Percentiles rank a stretch among this genome's conserved stretches.
Evolutionary conservation across 1,140 invertebrate genomes (phyloP).

Genomic region (Idris sp.): DNA sequence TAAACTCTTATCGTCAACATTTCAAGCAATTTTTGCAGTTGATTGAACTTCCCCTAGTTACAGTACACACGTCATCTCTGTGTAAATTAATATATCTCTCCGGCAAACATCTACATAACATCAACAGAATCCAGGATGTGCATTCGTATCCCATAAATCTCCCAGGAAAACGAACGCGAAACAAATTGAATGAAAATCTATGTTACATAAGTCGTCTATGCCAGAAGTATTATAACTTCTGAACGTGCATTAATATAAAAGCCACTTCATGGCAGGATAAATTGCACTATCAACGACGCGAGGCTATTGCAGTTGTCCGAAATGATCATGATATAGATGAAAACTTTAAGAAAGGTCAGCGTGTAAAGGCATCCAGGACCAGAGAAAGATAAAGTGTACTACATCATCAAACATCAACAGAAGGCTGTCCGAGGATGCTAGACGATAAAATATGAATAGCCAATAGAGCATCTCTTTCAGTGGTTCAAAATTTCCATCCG

Average conservation of each 20-base stretch:
- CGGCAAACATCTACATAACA: conserved; percentile 9
- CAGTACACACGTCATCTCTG: conserved; percentile 1
- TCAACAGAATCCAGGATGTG: conserved; percentile 32
- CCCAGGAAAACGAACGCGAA: conserved; percentile 24
- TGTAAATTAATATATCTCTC: conserved; percentile 29
- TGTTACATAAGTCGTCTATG: conserved; percentile 42
- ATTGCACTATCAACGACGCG: conserved; percentile 33
- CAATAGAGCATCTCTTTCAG: conserved; percentile 29
- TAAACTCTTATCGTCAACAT: conserved; percentile 12
- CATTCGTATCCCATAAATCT: conserved; percentile 30
- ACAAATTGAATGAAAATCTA: conserved; percentile 56
- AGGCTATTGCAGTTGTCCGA: conserved; percentile 30
- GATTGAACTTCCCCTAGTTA: conserved; percentile 9
- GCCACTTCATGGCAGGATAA: conserved; percentile 14
- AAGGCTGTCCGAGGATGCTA: conserved; percentile 13
- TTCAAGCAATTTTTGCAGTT: conserved; percentile 12
- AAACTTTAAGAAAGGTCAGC: conserved; percentile 44
- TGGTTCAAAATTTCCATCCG: conserved; percentile 28
- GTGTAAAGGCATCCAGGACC: conserved; percentile 12
- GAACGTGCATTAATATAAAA: conserved; percentile 40
- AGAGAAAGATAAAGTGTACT: conserved; percentile 35
- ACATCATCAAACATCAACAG: conserved; percentile 36
- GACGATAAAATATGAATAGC: conserved; percentile 23
- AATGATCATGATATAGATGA: conserved; percentile 49
- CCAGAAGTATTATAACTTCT: conserved; percentile 10